Conservation (phyloP, 2,113 vertebrate genomes). For the Platichthys flesus region DNA sequence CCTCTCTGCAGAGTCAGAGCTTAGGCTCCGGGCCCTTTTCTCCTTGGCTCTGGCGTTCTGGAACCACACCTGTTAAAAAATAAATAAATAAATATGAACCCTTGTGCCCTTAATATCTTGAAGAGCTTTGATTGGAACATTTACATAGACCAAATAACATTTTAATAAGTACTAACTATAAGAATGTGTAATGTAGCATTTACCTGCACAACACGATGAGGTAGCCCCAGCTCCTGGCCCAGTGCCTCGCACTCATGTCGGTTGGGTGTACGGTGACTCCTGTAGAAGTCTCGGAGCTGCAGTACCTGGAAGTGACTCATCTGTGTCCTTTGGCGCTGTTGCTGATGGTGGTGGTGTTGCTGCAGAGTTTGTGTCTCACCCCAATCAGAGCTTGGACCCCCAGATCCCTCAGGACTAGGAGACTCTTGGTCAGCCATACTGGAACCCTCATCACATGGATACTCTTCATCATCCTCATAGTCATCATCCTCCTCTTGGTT, state of each 20-base stretch:
- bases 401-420: constrained; percentile 91
- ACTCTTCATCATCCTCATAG: constrained; percentile 92
- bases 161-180: background rate
- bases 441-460: constrained; percentile 92
- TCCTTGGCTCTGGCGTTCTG: constrained; percentile 97
- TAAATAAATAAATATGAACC: constrained; percentile 11
- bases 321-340: constrained; percentile 86
- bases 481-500: constrained; percentile 93
- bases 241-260: constrained; percentile 96
- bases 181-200: constrained; percentile 8
- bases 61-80: constrained; percentile 89
- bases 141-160: background rate
- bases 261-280: constrained; percentile 87
- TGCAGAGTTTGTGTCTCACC: constrained; percentile 88
- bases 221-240: constrained; percentile 95
- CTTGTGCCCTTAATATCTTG: background rate
- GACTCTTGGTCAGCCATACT: constrained; percentile 94
- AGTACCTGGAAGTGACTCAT: constrained; percentile 86
- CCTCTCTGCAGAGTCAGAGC: constrained; percentile 75
- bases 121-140: accelerated
- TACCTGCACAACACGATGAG: constrained; percentile 96
- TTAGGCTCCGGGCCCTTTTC: constrained; percentile 89
- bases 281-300: constrained; percentile 81
- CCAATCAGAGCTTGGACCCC: constrained; percentile 87
- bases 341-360: constrained; percentile 85